phyloP scores from a whole-genome alignment of 2,797 vertebrate genomes.

The Pampus argenteus region DNA sequence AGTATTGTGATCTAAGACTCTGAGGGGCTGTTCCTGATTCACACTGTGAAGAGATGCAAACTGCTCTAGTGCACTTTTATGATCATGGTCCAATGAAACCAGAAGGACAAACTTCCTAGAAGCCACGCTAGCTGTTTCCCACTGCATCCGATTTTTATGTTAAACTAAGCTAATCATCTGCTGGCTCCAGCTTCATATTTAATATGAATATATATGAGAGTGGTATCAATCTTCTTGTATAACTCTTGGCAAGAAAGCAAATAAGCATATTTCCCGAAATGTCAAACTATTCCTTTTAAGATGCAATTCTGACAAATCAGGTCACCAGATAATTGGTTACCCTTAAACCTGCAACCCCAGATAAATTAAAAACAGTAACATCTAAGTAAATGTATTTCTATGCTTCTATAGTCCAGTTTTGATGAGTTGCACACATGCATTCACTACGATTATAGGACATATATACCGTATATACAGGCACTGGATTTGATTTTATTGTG shows the following conservation, averaged over 20 bases:
- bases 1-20: conserved; percentile 3
- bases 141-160: no score
- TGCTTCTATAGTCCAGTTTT: not conserved
- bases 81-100: not conserved
- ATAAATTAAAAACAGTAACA: conserved; percentile 5
- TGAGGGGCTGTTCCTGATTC: conserved; percentile 12
- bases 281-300: not conserved
- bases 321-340: conserved; percentile 4
- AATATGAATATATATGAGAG: no score
- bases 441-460: conserved; percentile 18
- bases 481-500: not conserved
- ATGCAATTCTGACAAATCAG: not conserved
- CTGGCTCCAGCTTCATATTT: no score
- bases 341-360: conserved; percentile 2
- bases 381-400: not conserved
- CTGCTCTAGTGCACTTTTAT: not conserved
- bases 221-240: not conserved
- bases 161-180: no score
- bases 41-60: conserved; percentile 15
- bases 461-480: not conserved
- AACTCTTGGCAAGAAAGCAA: not conserved
- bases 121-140: no score
- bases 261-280: not conserved
- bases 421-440: not conserved
- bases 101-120: not conserved